These are phyloP conservation scores for Plutella xylostella DNA, from an alignment of 2,888 invertebrate genomes.

Conservation along the genomic window DNA sequence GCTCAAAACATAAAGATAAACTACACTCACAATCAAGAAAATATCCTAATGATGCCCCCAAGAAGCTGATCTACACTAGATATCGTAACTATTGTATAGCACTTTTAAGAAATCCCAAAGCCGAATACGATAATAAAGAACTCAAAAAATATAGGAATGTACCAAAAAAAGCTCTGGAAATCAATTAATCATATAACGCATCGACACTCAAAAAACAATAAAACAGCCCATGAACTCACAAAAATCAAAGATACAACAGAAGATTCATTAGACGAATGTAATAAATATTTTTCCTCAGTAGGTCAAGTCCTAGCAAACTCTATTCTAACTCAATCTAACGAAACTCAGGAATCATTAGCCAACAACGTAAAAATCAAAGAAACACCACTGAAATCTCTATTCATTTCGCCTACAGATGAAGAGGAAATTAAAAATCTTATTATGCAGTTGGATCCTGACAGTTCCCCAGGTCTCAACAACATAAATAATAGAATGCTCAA, in stretches of 20 bases:
- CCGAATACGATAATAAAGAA: not conserved
- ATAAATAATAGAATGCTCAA: not conserved
- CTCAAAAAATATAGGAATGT: not conserved
- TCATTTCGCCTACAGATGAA: not conserved
- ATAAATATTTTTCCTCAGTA: conserved; percentile 11
- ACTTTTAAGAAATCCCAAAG: not conserved
- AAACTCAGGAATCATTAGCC: not conserved
- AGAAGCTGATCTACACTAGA: not conserved
- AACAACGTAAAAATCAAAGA: not conserved
- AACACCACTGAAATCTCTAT: not conserved
- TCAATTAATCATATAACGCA: not conserved
- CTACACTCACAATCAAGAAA: conserved; percentile 7
- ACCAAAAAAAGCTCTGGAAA: not conserved
- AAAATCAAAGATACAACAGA: not conserved
- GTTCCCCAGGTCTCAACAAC: not conserved
- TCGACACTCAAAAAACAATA: not conserved
- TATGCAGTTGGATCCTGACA: not conserved
- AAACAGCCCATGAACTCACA: not conserved
- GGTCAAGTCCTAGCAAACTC: conserved; percentile 11
- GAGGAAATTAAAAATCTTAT: not conserved
- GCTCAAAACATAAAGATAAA: conserved; percentile 11
- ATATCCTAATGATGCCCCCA: conserved; percentile 2
- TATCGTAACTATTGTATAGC: not conserved
- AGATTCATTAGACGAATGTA: conserved; percentile 11
- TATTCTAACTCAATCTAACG: not conserved